These are phyloP conservation scores for Drosophila subpulchrella DNA, from an alignment of 1,140 invertebrate species.

Conservation along the genomic window DNA sequence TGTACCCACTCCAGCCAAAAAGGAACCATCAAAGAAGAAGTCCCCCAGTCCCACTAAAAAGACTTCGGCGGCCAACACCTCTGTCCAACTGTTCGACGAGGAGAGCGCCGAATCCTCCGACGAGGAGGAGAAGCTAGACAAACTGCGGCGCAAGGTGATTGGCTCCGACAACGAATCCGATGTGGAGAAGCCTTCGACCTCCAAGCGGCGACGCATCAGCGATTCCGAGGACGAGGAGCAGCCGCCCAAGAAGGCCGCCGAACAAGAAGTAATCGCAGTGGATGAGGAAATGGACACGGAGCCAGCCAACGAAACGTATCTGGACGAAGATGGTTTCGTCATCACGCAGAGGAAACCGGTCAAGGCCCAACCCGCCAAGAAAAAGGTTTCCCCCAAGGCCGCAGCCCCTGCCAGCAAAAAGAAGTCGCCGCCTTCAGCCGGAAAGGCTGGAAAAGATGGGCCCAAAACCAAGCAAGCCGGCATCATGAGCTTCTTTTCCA, in stretches of 20 bases:
- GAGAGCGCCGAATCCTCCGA: conserved; percentile 69
- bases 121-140: conserved; percentile 77
- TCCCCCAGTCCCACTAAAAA: conserved; percentile 24
- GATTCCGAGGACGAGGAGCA: conserved; percentile 78
- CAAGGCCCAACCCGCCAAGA: conserved; percentile 41
- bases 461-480: conserved; percentile 72
- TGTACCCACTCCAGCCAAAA: not conserved
- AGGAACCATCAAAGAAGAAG: conserved; percentile 11
- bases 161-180: conserved; percentile 63
- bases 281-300: conserved; percentile 46
- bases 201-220: conserved; percentile 71
- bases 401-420: conserved; percentile 24
- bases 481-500: conserved; percentile 77
- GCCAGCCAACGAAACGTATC: conserved; percentile 68
- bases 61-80: conserved; percentile 51
- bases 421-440: conserved; percentile 57
- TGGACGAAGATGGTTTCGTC: conserved; percentile 81
- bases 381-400: conserved; percentile 41
- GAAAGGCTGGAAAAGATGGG: conserved; percentile 41
- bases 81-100: conserved; percentile 63
- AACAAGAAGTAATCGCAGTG: conserved; percentile 18
- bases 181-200: conserved; percentile 26
- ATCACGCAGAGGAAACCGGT: conserved; percentile 66
- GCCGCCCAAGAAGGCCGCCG: conserved; percentile 56
- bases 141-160: conserved; percentile 64